A percentile compares a stretch with the other conserved stretches of the same genome.
phyloP scores from a whole-genome alignment of 2,888 invertebrate species.

The Aquatica leii region DNA sequence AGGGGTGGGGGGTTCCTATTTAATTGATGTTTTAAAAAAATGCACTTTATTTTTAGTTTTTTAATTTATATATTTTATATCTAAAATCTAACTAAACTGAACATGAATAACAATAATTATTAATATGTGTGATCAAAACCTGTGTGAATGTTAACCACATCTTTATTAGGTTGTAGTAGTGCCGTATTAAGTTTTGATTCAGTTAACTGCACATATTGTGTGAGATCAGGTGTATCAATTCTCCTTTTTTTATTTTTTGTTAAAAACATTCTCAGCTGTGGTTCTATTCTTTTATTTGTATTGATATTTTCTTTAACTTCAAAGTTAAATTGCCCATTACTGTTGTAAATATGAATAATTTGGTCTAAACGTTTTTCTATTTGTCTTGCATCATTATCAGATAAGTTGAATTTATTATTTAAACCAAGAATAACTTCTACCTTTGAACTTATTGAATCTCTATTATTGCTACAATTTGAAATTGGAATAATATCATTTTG shows the following conservation, averaged over 20 bases:
- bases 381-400: not conserved
- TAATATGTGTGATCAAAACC: not conserved
- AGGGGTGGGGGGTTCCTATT: no score
- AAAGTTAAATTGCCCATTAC: not conserved
- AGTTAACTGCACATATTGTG: not conserved
- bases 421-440: not conserved
- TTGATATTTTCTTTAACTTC: not conserved
- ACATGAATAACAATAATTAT: no score
- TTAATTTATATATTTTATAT: no score
- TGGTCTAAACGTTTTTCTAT: not conserved
- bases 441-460: not conserved
- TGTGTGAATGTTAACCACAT: not conserved
- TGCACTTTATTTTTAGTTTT: no score
- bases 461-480: not conserved
- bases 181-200: not conserved
- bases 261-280: not conserved
- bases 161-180: no score
- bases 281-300: not conserved
- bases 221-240: not conserved
- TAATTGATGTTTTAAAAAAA: no score
- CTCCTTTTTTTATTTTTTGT: not conserved
- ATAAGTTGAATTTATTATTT: not conserved
- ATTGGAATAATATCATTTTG: no score
- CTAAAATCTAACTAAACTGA: no score
- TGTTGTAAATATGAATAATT: not conserved